Evolutionary conservation across 2,888 invertebrate species (phyloP).

Genomic region (Harpalus rubripes): DNA sequence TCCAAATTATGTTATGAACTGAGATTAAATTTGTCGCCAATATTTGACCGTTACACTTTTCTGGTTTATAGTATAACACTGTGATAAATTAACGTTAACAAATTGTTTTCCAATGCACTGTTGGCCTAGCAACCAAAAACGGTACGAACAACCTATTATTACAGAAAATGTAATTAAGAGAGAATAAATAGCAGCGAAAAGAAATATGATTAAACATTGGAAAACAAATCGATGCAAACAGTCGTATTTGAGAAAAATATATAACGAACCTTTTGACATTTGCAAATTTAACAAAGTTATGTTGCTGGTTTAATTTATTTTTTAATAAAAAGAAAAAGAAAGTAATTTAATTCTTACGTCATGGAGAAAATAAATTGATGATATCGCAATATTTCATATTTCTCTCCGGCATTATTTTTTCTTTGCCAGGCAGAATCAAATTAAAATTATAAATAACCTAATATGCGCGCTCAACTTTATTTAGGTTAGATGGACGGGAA

Average conservation of each 20-base stretch:
- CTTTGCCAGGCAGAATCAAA: background rate
- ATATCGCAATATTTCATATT: conserved; percentile 7
- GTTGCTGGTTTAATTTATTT: conserved; percentile 12
- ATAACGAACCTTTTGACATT: conserved; percentile 16
- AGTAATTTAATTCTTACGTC: conserved; percentile 6
- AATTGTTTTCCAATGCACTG: too few relatives aligned
- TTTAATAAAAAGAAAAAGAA: conserved; percentile 5
- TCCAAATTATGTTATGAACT: too few relatives aligned
- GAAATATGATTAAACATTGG: background rate
- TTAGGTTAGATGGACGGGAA: background rate
- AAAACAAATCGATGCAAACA: background rate
- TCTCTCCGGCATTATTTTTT: background rate
- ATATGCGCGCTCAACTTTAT: background rate
- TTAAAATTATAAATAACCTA: conserved; percentile 1
- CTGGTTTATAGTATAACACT: too few relatives aligned
- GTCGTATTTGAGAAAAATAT: background rate
- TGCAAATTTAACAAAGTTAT: conserved; percentile 1
- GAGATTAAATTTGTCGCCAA: too few relatives aligned
- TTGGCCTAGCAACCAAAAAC: too few relatives aligned
- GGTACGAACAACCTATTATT: background rate
- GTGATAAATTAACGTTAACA: too few relatives aligned
- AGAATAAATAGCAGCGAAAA: background rate
- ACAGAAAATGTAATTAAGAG: background rate
- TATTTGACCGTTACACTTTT: too few relatives aligned
- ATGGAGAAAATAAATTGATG: background rate